phyloP scores from a whole-genome alignment of 1,140 invertebrate genomes.

The Cotesia vestalis region DNA sequence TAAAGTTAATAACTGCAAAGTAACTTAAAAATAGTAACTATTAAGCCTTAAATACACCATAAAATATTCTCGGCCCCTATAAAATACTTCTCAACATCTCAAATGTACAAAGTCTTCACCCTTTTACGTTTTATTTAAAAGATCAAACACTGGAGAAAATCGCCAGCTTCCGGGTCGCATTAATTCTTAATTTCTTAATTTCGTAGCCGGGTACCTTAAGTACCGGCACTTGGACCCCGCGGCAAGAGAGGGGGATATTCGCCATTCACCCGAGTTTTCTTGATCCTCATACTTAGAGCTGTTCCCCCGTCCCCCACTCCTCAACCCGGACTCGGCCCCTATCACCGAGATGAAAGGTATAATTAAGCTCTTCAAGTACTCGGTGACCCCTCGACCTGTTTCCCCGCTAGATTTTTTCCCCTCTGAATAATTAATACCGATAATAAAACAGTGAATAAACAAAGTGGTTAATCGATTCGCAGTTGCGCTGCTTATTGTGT shows the following conservation, averaged over 20 bases:
- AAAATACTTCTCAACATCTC: not conserved
- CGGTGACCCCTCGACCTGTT: not conserved
- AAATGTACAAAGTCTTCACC: constrained; percentile 2
- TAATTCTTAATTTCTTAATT: constrained; percentile 64
- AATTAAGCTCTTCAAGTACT: constrained; percentile 29
- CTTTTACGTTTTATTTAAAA: constrained; percentile 8
- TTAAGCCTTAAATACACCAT: too few species aligned
- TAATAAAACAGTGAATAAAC: too few species aligned
- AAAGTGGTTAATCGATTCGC: too few species aligned
- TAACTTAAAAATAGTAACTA: too few species aligned
- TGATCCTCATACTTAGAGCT: too few species aligned
- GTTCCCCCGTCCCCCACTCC: too few species aligned
- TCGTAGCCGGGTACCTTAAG: constrained; percentile 52
- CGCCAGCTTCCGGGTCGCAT: constrained; percentile 48
- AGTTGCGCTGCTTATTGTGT: too few species aligned
- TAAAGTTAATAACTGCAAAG: too few species aligned
- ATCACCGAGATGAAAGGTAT: constrained; percentile 17
- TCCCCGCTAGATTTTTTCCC: not conserved
- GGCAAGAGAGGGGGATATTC: constrained; percentile 26
- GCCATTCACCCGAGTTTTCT: constrained; percentile 7
- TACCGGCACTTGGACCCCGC: constrained; percentile 48
- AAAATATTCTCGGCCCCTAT: too few species aligned
- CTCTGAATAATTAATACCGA: too few species aligned
- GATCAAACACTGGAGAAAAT: constrained; percentile 36
- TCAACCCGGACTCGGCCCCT: too few species aligned